Percentiles rank a stretch among this genome's conserved stretches.
phyloP scores from a whole-genome alignment of 2,113 vertebrate genomes.

The Tyto alba region DNA sequence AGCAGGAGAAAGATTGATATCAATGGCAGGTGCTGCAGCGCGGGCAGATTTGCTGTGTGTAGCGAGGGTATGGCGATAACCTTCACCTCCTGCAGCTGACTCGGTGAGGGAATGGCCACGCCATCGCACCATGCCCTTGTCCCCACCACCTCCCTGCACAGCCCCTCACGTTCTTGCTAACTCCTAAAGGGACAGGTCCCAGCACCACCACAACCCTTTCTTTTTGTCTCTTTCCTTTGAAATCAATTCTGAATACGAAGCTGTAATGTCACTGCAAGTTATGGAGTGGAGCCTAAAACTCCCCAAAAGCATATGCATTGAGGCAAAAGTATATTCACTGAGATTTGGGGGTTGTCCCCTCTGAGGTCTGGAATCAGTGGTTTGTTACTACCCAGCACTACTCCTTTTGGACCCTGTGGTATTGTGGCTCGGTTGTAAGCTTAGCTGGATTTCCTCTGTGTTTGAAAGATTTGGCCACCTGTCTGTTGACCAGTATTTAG shows the following conservation, averaged over 20 bases:
- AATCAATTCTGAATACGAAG: neutral
- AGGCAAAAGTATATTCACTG: neutral
- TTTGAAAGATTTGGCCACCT: neutral
- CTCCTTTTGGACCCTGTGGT: neutral
- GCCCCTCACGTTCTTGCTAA: neutral
- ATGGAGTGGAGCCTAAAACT: neutral
- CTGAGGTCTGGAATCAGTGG: neutral
- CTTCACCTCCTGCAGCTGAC: neutral
- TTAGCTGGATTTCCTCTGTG: neutral
- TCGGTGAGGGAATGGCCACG: accelerated
- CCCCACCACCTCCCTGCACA: neutral
- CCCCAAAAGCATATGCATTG: neutral
- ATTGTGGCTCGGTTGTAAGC: neutral
- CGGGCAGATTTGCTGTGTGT: neutral
- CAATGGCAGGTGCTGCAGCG: neutral
- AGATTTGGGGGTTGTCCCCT: neutral
- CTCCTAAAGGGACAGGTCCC: neutral
- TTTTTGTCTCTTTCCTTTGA: neutral
- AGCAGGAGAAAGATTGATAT: neutral
- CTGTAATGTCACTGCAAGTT: neutral
- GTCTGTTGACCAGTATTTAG: neutral
- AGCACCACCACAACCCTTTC: neutral
- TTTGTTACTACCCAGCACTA: neutral
- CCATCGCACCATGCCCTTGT: neutral
- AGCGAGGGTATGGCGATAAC: neutral